Percentiles rank a stretch among this genome's conserved stretches.
Conservation (phyloP, 1,140 invertebrate genomes). For the Delia radicum region DNA sequence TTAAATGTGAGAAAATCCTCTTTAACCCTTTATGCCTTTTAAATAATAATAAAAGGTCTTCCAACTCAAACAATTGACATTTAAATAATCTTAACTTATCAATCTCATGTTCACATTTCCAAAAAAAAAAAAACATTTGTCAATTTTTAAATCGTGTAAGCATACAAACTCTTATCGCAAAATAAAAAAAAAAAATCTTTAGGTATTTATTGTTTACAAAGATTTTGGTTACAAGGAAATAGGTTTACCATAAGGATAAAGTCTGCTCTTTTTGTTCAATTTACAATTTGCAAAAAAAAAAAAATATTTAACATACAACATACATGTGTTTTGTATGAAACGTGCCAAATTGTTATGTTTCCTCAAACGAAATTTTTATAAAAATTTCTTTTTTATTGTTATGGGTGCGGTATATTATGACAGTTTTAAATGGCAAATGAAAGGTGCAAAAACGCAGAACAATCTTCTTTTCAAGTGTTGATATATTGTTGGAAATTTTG, state of each 20-base stretch:
- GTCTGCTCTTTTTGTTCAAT: slow-evolving; percentile 1
- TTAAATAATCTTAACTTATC: slow-evolving; percentile 22
- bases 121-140: neutral
- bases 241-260: neutral
- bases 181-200: slow-evolving; percentile 2
- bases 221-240: slow-evolving; percentile 24
- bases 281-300: neutral
- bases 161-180: neutral
- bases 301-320: neutral
- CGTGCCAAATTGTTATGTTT: slow-evolving; percentile 1
- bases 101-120: slow-evolving; percentile 12
- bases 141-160: neutral
- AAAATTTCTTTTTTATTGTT: neutral
- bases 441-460: slow-evolving; percentile 12
- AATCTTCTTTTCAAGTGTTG: neutral
- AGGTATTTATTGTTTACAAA: slow-evolving; percentile 12
- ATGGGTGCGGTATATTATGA: slow-evolving; percentile 27
- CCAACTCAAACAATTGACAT: neutral
- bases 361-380: no score
- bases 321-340: slow-evolving; percentile 8
- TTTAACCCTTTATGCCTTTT: neutral
- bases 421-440: slow-evolving; percentile 4
- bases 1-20: neutral
- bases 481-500: no score
- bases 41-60: neutral